Evolutionary conservation across 2,113 vertebrate genomes (phyloP).

Genomic region (Dissostichus mawsoni): DNA sequence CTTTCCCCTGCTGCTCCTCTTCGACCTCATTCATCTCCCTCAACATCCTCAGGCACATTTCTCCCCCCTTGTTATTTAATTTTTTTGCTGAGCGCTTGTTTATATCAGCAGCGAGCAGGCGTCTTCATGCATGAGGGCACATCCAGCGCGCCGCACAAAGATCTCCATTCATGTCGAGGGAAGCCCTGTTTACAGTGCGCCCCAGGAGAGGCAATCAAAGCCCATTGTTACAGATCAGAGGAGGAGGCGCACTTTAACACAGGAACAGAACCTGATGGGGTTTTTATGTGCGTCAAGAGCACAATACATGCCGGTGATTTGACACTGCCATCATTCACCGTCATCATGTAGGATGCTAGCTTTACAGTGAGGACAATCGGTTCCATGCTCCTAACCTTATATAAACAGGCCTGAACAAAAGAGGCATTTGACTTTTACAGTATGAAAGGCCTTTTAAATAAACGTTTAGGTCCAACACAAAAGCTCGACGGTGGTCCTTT

Average conservation of each 20-base stretch:
- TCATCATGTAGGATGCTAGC: slow-evolving; percentile 17
- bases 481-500: not conserved
- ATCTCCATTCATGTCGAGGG: slow-evolving; percentile 58
- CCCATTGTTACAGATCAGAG: slow-evolving; percentile 56
- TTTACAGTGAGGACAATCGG: slow-evolving; percentile 23
- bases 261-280: slow-evolving; percentile 20
- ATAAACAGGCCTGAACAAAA: slow-evolving; percentile 34
- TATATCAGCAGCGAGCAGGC: slow-evolving; percentile 63
- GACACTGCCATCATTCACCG: slow-evolving; percentile 18
- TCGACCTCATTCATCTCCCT: slow-evolving; percentile 1
- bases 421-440: slow-evolving; percentile 4
- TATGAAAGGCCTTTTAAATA: slow-evolving; percentile 1
- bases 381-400: slow-evolving; percentile 27
- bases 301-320: slow-evolving; percentile 31
- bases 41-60: slow-evolving; percentile 32
- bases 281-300: slow-evolving; percentile 42
- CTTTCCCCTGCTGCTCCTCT: not conserved
- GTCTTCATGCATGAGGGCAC: slow-evolving; percentile 66
- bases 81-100: slow-evolving; percentile 52
- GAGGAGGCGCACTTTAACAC: slow-evolving; percentile 37
- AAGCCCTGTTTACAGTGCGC: slow-evolving; percentile 61
- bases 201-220: slow-evolving; percentile 56
- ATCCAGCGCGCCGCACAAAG: slow-evolving; percentile 54
- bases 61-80: not conserved
- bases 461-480: not conserved